phyloP scores from a whole-genome alignment of 2,113 vertebrate genomes.

The Pyxicephalus adspersus region DNA sequence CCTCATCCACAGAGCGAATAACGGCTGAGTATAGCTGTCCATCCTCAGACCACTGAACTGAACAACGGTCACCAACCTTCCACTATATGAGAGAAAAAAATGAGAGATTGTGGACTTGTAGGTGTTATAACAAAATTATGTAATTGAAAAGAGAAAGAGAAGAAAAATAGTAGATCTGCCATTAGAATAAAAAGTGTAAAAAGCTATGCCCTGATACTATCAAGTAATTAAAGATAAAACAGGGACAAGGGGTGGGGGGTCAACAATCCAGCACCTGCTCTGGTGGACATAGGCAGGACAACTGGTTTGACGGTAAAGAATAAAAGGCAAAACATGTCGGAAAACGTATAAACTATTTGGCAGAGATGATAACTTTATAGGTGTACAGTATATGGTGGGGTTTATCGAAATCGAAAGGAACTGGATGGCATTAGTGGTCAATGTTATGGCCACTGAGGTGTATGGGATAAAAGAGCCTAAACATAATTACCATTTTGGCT shows the following conservation, averaged over 20 bases:
- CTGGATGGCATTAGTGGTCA: too few relatives aligned
- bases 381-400: too few relatives aligned
- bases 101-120: constrained; percentile 20
- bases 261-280: background rate
- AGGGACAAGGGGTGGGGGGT: background rate
- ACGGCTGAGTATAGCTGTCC: constrained; percentile 59
- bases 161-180: background rate
- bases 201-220: background rate
- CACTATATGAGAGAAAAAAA: constrained; percentile 56
- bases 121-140: background rate
- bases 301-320: too few relatives aligned
- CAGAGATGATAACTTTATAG: too few relatives aligned
- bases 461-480: too few relatives aligned
- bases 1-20: constrained; percentile 57
- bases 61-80: constrained; percentile 62
- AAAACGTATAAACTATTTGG: too few relatives aligned
- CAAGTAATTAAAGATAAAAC: too few relatives aligned
- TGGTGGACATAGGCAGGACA: too few relatives aligned
- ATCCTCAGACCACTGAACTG: constrained; percentile 62
- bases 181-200: background rate
- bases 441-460: too few relatives aligned
- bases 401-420: too few relatives aligned
- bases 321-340: too few relatives aligned
- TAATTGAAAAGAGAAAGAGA: background rate
- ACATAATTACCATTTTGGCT: too few relatives aligned